Conservation (phyloP, 2,888 invertebrate genomes). For the Volucella bombylans region DNA sequence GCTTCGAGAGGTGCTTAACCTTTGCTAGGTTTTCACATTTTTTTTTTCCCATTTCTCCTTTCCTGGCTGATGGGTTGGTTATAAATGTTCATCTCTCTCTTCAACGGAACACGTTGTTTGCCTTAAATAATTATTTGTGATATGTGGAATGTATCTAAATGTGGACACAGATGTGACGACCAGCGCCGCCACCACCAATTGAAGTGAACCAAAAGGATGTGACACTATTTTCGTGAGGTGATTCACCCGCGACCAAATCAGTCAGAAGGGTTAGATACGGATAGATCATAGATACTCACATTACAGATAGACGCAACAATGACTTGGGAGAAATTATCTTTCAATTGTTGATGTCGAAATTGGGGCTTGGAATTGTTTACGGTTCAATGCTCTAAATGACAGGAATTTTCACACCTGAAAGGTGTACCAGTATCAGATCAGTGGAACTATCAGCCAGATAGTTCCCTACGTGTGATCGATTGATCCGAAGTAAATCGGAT, state of each 20-base stretch:
- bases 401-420: constrained; percentile 56
- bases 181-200: not conserved
- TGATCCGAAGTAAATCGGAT: constrained; percentile 59
- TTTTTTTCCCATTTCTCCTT: constrained; percentile 41
- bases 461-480: constrained; percentile 1
- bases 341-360: constrained; percentile 14
- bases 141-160: constrained; percentile 29
- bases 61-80: constrained; percentile 21
- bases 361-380: constrained; percentile 21
- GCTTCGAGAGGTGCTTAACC: constrained; percentile 73
- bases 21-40: constrained; percentile 50
- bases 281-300: constrained; percentile 11
- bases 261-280: not conserved
- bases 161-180: constrained; percentile 38
- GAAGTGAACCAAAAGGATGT: constrained; percentile 49
- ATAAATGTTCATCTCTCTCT: constrained; percentile 44
- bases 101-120: constrained; percentile 56
- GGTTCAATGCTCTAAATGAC: constrained; percentile 49
- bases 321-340: not conserved
- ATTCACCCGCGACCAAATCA: constrained; percentile 16
- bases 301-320: not conserved
- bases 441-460: not conserved
- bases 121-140: constrained; percentile 62
- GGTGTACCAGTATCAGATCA: constrained; percentile 6
- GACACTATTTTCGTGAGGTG: constrained; percentile 33